Evolutionary conservation across 2,888 invertebrate genomes (phyloP).

Genomic region (Hirtodrosophila duncani): DNA sequence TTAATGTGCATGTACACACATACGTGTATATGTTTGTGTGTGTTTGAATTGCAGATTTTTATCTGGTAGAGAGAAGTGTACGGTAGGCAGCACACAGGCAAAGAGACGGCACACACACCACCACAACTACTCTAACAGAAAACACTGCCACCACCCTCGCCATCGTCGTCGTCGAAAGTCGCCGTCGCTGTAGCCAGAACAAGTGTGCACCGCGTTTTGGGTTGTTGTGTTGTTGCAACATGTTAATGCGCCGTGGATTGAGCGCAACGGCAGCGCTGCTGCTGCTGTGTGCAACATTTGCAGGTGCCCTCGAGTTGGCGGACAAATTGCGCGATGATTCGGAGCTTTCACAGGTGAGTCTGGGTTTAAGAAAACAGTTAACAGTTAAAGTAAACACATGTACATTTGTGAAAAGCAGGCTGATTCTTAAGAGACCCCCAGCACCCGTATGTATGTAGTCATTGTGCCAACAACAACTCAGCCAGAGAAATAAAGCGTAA

Average conservation of each 20-base stretch:
- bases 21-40: constrained; percentile 16
- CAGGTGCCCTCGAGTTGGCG: constrained; percentile 75
- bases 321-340: constrained; percentile 83
- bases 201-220: constrained; percentile 45
- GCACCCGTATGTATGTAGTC: constrained; percentile 18
- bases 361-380: constrained; percentile 8
- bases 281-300: constrained; percentile 33
- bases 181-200: constrained; percentile 24
- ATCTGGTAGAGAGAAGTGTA: no score
- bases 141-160: constrained; percentile 54
- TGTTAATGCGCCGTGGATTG: constrained; percentile 32
- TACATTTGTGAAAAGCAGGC: constrained; percentile 34
- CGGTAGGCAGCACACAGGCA: no score
- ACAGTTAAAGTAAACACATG: constrained; percentile 25
- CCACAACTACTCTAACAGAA: constrained; percentile 39
- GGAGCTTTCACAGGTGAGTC: constrained; percentile 84
- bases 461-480: neutral
- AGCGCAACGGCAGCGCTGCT: constrained; percentile 43
- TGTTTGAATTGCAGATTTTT: constrained; percentile 57
- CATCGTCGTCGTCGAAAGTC: constrained; percentile 12
- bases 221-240: constrained; percentile 28
- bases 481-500: neutral
- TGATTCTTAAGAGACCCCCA: constrained; percentile 28
- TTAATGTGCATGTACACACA: neutral
- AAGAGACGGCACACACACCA: constrained; percentile 6